Base-by-base conservation (phyloP, 2,113 vertebrate genomes). In the Nipponia nippon region DNA sequence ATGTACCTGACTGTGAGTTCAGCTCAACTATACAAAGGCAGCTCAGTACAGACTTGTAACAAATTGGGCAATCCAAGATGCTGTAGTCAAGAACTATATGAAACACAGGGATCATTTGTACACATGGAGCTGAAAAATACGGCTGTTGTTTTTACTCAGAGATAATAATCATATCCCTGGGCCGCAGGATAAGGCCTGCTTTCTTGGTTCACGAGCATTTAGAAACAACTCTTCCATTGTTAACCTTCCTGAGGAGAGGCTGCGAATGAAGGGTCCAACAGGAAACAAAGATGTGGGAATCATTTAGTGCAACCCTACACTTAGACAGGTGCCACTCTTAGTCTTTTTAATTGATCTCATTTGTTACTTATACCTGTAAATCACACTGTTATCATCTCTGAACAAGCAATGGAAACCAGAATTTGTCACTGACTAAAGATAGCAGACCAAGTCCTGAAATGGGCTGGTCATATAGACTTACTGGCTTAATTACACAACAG, bases 341-440 rank as follows among this genome's bases (percentile, higher is more conserved):
- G 98, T 98, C 99, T 98, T 98, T 98, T 99, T 99, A 99, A 99
- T 99, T 99, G 99, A 99, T 99, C 98, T 99, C 98, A 99, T 99
- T 99, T 99, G 99, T 99, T 99, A 99, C 99, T 98, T 98, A 99
- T 99, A 99, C 98, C 98, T 98, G 98, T 98, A 98, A 98, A 99
- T 99, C 98, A 98, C 98, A 98, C 98, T 97, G 98, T 98, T 99
- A 99, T 99, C 98, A 97, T 98, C 89, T 96, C 90, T 50, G 85
- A 97, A 98, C 98, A 97, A 98, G 98, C 98, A 98, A 98, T 97
- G 94, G 98, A 98, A 98, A 98, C 96, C 98, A 96, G 96, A 97
- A 96, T 96, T 98, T 98, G 98, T 98, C 98, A 97, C 90, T 96
- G 96, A 96, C 91, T 96, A 82, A 95, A 98, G 97, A 98, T 95